Base-by-base conservation (phyloP, 2,888 invertebrate species). In the Cephus nigrinus region DNA sequence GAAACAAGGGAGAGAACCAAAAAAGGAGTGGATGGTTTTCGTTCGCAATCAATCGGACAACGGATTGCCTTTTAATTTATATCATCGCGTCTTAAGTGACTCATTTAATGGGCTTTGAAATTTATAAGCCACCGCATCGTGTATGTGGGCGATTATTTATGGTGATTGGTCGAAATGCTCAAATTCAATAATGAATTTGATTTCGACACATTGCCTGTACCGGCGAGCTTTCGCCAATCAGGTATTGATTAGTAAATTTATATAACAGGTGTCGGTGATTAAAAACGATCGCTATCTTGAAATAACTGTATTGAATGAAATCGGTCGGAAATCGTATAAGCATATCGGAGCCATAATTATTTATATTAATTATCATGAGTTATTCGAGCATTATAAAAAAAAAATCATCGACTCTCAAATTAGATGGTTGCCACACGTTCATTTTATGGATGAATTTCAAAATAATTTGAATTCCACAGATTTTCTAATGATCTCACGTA, bases 61-160 rank as follows among this genome's bases (percentile, higher is more conserved):
- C 78, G 36, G 69, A 76, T 74, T 75, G 73, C 79, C 80, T 80
- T 80, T 81, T 85, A 86, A 86, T 86, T 86, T 86, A 86, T 85
- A 79, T 84, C 84, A 84, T 85, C 83, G 85, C 36, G 78, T 83
- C 84, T 86, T 86, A 85, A 86, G 80, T 82, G 85, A 84, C 82
- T 83, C 80, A 77, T 76, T 80, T 83, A 86, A 86, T 81, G 82
- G 83, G 72, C 71, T 31, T 73, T 68, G 78, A 85, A 83, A 86
- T 86, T 85, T 78, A 76, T 76, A 76, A 68, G 76, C 36, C 78
- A 73, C 73, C 77, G 55, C 69, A 32, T 40, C 76, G 73, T 76
- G 55, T 68, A 75, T 77, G 87, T 86, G 84, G 87, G 87, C 86
- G 87, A 83, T 86, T 84, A 85, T 87, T 87, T 87, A 87, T 83